Evolutionary conservation across 2,888 invertebrate genomes (phyloP), one percentile per base, ranked within the genome.

Genomic region (Palloptera scutellata): DNA sequence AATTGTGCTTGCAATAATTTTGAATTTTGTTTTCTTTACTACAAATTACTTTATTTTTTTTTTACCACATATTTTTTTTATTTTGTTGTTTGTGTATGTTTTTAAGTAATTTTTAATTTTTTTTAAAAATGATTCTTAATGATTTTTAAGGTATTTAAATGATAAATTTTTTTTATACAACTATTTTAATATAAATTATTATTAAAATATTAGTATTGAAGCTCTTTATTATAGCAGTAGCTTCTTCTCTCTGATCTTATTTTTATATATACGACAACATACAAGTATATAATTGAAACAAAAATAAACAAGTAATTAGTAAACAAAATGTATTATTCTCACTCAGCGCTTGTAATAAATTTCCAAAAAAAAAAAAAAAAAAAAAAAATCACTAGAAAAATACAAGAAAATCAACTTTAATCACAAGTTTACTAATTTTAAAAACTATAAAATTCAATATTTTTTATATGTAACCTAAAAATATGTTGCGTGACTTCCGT

Each of bases 41-140:
- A 30, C 30, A 30, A 30, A 30, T 6, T 30, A 30, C 6, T 30
- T 30, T 30, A 30, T 30, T 30, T 30, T 30, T 30, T 30, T 30
- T 30, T 30, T 30, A 30, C 30, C 30, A 30, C 6, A 52, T 17
- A 52, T 10, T 52, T n/a, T 5, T 52, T 52, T 12, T 17, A n/a
- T n/a, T n/a, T 52, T 52, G 1, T n/a, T n/a, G 15, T 15, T 19
- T 52, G 52, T 52, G 52, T 52, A 52, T n/a, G 17, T 52, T 13
- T 52, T 9, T 15, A 51, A 51, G n/a, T 17, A 17, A 13, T 19
- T 52, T 52, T 17, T 19, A 17, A 19, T 30, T 30, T 30, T 4
- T n/a, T 30, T 30, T 30, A 30, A 30, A 30, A 30, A 66, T 68
- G 64, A 68, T 64, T 66, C 59, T 62, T 30, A 30, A 30, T 6